phyloP scores from a whole-genome alignment of 2,113 vertebrate species.

The Prionailurus viverrinus region DNA sequence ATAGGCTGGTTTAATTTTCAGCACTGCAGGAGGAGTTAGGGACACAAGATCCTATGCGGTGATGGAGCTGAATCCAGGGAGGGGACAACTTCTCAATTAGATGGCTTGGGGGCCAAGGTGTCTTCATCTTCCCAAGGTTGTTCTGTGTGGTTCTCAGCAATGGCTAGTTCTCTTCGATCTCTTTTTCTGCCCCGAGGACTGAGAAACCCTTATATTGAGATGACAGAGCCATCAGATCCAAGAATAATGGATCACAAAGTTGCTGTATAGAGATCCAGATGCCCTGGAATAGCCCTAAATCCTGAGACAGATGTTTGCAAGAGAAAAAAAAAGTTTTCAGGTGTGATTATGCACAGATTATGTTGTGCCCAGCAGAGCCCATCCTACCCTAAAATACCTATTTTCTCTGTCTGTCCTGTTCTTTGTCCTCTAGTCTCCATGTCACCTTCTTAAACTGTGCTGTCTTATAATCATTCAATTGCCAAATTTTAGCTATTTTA shows the following conservation, averaged over 20 bases:
- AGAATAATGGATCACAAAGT: neutral
- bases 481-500: slow-evolving; percentile 41
- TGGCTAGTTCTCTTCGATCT: neutral
- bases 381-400: neutral
- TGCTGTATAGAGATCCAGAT: neutral
- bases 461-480: neutral
- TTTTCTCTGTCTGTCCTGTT: neutral
- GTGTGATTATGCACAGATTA: neutral
- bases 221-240: neutral
- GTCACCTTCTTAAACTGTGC: neutral
- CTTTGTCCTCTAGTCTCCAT: neutral
- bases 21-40: neutral
- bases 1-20: neutral
- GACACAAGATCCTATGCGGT: neutral
- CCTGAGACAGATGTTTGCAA: neutral
- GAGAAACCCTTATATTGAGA: neutral
- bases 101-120: neutral
- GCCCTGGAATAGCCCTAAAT: neutral
- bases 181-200: neutral
- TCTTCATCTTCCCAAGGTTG: neutral
- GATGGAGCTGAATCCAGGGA: neutral
- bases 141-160: neutral
- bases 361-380: neutral
- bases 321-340: neutral
- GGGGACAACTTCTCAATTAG: neutral